Percentiles rank a stretch among this genome's conserved stretches.
These are phyloP conservation scores for Lasius fuliginosus DNA, from an alignment of 2,888 invertebrate genomes.

Conservation along the genomic window DNA sequence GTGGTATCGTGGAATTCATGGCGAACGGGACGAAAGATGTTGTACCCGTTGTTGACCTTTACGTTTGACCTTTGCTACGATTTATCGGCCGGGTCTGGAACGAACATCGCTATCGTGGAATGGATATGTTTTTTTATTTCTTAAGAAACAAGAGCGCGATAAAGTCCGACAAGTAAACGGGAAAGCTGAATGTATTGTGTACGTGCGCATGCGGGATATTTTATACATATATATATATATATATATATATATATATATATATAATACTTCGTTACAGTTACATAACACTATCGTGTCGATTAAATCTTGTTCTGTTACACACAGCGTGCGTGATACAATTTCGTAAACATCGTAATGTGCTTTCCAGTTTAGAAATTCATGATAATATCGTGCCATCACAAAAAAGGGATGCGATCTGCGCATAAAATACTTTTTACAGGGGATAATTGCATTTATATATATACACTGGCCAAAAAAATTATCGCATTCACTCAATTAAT, in stretches of 20 bases:
- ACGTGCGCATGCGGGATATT: neutral
- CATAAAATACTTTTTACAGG: neutral
- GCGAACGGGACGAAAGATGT: neutral
- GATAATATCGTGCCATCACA: neutral
- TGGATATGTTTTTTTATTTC: neutral
- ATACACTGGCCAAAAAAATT: too few relatives aligned
- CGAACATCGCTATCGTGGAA: neutral
- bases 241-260: neutral
- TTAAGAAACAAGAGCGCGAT: neutral
- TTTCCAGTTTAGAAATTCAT: neutral
- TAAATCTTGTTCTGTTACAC: neutral
- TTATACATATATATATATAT: neutral
- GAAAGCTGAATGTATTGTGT: neutral
- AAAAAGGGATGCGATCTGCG: neutral
- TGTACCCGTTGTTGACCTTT: neutral
- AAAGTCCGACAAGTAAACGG: neutral
- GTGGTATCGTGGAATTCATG: neutral
- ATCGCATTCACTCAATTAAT: too few relatives aligned
- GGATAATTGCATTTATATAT: neutral
- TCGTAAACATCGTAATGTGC: neutral
- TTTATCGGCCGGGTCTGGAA: neutral
- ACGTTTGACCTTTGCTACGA: slow-evolving; percentile 18
- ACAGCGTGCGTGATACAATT: neutral
- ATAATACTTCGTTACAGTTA: neutral
- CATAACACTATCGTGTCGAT: slow-evolving; percentile 22